Evolutionary conservation across 2,113 vertebrate genomes (phyloP).

Genomic region (Rhegmatorhina hoffmannsi): DNA sequence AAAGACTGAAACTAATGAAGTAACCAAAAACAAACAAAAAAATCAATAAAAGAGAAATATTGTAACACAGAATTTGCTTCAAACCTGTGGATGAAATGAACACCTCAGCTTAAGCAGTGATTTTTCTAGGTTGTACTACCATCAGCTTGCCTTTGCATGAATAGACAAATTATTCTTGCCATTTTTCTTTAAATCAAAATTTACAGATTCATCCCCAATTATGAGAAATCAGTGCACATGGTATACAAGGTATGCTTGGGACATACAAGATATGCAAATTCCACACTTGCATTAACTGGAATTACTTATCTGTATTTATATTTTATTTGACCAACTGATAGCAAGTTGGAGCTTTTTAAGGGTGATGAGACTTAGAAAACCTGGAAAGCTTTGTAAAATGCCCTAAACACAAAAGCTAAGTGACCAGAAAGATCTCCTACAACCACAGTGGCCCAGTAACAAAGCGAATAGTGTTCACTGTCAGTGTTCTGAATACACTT

Average conservation of each 20-base stretch:
- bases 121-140: not conserved
- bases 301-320: not conserved
- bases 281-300: not conserved
- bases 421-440: not conserved
- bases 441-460: not conserved
- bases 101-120: not conserved
- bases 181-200: not conserved
- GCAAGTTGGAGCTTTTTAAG: not conserved
- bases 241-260: not conserved
- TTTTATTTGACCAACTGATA: not conserved
- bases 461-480: not conserved
- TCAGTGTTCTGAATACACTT: not conserved
- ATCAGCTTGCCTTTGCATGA: not conserved
- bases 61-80: not conserved
- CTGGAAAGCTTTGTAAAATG: not conserved
- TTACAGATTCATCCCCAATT: not conserved
- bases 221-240: not conserved
- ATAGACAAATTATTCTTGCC: not conserved
- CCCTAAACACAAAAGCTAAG: not conserved
- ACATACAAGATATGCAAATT: not conserved
- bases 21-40: not conserved
- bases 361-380: not conserved
- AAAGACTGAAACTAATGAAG: not conserved
- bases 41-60: not conserved
- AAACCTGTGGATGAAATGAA: not conserved